Evolutionary conservation across 2,113 vertebrate genomes (phyloP).

Genomic region (Thunnus maccoyii): DNA sequence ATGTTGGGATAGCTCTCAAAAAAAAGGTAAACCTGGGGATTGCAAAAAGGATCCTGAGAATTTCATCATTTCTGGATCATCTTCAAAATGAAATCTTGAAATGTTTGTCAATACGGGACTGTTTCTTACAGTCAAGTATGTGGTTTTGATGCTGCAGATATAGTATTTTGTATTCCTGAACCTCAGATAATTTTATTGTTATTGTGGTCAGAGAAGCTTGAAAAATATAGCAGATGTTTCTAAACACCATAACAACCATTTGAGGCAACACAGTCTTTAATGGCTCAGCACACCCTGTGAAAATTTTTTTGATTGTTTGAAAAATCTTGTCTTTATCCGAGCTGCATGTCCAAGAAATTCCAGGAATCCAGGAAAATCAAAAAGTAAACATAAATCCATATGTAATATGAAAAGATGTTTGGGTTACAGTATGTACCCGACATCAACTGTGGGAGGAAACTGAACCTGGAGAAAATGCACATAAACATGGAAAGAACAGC

Average conservation of each 20-base stretch:
- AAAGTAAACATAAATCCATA: neutral
- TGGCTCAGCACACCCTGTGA: neutral
- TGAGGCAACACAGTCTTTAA: neutral
- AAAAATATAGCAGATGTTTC: neutral
- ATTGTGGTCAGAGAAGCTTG: neutral
- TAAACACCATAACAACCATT: neutral
- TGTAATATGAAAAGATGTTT: neutral
- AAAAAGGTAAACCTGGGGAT: neutral
- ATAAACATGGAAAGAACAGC: no score
- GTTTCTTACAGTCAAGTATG: neutral
- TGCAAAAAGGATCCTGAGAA: neutral
- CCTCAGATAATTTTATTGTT: neutral
- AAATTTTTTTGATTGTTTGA: neutral
- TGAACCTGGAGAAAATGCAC: neutral
- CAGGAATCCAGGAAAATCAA: neutral
- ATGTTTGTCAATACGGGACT: neutral
- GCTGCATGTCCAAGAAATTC: neutral
- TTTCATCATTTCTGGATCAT: neutral
- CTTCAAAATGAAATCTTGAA: neutral
- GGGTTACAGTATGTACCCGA: neutral
- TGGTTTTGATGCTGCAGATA: constrained; percentile 1
- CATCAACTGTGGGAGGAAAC: neutral
- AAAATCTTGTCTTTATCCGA: neutral
- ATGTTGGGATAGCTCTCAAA: constrained; percentile 2
- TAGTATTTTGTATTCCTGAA: constrained; percentile 8